A percentile compares a stretch with the other conserved stretches of the same genome.
phyloP scores from a whole-genome alignment of 2,113 vertebrate species.

The Petrocephalus microphthalmus region DNA sequence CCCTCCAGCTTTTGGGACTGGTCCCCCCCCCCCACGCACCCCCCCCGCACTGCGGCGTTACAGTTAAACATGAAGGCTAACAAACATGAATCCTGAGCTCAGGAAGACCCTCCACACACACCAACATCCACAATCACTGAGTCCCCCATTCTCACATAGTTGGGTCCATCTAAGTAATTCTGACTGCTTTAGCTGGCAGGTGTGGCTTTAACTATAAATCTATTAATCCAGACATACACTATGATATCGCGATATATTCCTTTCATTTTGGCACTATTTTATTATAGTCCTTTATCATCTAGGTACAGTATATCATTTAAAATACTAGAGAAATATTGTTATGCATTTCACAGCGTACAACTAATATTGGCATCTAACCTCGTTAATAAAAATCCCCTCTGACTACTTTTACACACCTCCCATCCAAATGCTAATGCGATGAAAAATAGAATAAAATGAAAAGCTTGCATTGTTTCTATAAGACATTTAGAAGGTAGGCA shows the following conservation, averaged over 20 bases:
- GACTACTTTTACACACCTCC: background rate
- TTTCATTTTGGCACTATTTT: constrained; percentile 40
- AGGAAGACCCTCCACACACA: background rate
- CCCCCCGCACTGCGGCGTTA: too few species aligned
- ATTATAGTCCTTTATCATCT: constrained; percentile 9
- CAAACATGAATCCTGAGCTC: background rate
- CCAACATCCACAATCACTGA: background rate
- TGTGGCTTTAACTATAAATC: background rate
- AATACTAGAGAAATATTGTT: constrained; percentile 1
- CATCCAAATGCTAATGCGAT: background rate
- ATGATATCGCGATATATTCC: background rate
- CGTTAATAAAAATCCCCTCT: background rate
- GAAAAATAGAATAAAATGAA: constrained; percentile 4
- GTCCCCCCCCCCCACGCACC: background rate
- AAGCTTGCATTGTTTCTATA: constrained; percentile 46
- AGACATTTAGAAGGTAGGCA: constrained; percentile 73
- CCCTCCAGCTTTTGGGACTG: background rate
- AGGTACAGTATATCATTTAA: background rate
- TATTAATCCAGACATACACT: background rate
- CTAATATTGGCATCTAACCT: background rate
- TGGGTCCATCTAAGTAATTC: background rate
- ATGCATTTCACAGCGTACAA: constrained; percentile 4
- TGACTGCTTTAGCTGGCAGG: background rate
- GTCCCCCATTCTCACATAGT: background rate
- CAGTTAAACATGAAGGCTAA: background rate